phyloP scores from a whole-genome alignment of 2,888 invertebrate genomes.

The Notocelia uddmanniana region DNA sequence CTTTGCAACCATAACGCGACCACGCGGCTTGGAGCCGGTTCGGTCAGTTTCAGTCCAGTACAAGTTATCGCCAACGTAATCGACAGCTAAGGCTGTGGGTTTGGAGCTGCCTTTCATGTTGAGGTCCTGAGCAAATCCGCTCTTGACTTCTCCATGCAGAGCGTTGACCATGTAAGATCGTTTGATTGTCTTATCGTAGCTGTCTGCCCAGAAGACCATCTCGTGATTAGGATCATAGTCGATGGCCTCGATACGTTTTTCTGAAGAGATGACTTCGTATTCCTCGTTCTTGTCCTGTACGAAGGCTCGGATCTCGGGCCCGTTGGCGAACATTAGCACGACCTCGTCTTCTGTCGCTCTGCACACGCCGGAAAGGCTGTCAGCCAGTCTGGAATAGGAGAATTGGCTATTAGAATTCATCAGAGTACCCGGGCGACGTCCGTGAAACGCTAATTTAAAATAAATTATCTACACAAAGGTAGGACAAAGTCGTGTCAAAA shows the following conservation, averaged over 20 bases:
- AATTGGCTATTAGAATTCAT: slow-evolving; percentile 18
- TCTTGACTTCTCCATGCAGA: slow-evolving; percentile 90
- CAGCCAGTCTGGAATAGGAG: slow-evolving; percentile 84
- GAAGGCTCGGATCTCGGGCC: slow-evolving; percentile 93
- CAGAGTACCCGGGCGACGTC: too few species aligned
- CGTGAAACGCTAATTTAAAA: too few species aligned
- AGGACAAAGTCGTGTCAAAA: too few species aligned
- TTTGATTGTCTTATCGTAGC: slow-evolving; percentile 95
- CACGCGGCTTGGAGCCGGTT: slow-evolving; percentile 90
- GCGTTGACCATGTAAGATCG: slow-evolving; percentile 96
- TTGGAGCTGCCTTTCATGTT: slow-evolving; percentile 93
- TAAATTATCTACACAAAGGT: too few species aligned
- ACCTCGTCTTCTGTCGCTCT: slow-evolving; percentile 89
- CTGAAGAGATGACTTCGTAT: slow-evolving; percentile 91
- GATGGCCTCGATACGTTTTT: slow-evolving; percentile 95
- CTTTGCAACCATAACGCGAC: slow-evolving; percentile 94
- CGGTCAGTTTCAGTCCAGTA: slow-evolving; percentile 97
- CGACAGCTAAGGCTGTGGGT: slow-evolving; percentile 96
- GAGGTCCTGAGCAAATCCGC: slow-evolving; percentile 94
- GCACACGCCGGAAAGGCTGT: slow-evolving; percentile 93
- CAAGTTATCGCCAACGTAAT: slow-evolving; percentile 97
- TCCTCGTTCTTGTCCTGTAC: slow-evolving; percentile 89
- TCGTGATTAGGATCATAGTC: slow-evolving; percentile 94
- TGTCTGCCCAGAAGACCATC: slow-evolving; percentile 98
- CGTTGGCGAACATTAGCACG: slow-evolving; percentile 91